Base-by-base conservation (phyloP, 2,888 invertebrate species). In the Piscicola geometra region DNA sequence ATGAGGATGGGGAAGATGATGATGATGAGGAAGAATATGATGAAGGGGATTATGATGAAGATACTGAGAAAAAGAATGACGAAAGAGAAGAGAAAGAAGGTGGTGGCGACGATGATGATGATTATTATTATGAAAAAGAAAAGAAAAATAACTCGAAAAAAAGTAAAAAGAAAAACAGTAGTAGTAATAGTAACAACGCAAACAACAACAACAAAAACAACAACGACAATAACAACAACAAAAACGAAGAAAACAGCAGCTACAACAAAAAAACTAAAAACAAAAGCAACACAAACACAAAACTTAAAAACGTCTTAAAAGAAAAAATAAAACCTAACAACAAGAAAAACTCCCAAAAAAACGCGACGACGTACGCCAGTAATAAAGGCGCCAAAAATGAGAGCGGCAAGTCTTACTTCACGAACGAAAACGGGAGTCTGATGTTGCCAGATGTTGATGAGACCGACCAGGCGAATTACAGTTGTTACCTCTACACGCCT, bases 401-500 rank as follows among this genome's bases (percentile, higher is more conserved):
- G n/a, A 56, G n/a, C 5, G n/a, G 60, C 15, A 56, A 56, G n/a
- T 3, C 9, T 5, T 56, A 56, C n/a, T 25, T 56, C n/a, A 56
- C n/a, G n/a, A 56, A 56, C n/a, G 60, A 56, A 25, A 18, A 25
- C 21, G 60, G 60, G 5, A 18, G 25, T 56, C n/a, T 56, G n/a
- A 56, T 56, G 60, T 25, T 56, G 5, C 60, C 60, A n/a, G 67
- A 67, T 9, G 67, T 67, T 9, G n/a, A 35, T 33, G 33, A 32
- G 21, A 33, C 3, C 33, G 67, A 67, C 28, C 15, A 67, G 30
- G 67, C 30, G 12, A 67, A 67, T 32, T 67, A 67, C 67, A 67
- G 33, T 15, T 67, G 67, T 67, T 32, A 12, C 33, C 67, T 67
- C 9, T 67, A 67, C 67, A 67, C 67, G 30, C 67, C 67, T 25